These are phyloP conservation scores for Proterorhinus semilunaris DNA, from an alignment of 2,113 vertebrate species.

Conservation along the genomic window DNA sequence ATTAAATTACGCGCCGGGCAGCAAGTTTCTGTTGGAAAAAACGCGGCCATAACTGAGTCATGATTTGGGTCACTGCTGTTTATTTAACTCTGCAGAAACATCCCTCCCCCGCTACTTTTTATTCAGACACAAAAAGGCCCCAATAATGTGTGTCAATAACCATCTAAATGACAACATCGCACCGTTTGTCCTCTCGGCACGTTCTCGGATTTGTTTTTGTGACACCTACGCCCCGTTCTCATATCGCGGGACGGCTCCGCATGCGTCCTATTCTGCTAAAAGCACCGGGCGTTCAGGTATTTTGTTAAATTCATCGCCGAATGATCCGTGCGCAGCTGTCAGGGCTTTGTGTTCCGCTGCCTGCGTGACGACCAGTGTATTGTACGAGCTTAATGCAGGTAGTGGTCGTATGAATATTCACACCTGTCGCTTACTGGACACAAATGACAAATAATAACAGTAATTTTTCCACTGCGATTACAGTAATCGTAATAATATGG, in stretches of 20 bases:
- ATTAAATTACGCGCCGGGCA: no score
- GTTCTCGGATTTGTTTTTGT: no score
- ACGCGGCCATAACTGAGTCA: no score
- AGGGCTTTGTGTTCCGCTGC: neutral
- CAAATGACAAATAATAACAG: conserved; percentile 35
- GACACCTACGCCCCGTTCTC: neutral
- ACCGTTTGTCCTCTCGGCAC: no score
- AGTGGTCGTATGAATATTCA: conserved; percentile 7
- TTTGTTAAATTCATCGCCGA: neutral
- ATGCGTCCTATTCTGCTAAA: neutral
- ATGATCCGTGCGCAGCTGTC: conserved; percentile 1
- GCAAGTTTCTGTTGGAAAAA: no score
- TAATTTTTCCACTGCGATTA: conserved; percentile 21
- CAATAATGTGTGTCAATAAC: no score
- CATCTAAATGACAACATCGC: no score
- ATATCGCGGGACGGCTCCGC: neutral
- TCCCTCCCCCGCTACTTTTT: no score
- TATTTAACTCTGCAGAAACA: no score
- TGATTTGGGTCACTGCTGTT: no score
- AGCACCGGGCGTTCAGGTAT: neutral
- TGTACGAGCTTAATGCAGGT: conserved; percentile 20
- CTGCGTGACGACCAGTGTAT: neutral
- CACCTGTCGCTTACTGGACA: conserved; percentile 42
- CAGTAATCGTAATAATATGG: neutral
- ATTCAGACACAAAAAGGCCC: no score